These are phyloP conservation scores for Clarias macrocephalus DNA, from an alignment of 2,113 vertebrate genomes.

Conservation along the genomic window DNA sequence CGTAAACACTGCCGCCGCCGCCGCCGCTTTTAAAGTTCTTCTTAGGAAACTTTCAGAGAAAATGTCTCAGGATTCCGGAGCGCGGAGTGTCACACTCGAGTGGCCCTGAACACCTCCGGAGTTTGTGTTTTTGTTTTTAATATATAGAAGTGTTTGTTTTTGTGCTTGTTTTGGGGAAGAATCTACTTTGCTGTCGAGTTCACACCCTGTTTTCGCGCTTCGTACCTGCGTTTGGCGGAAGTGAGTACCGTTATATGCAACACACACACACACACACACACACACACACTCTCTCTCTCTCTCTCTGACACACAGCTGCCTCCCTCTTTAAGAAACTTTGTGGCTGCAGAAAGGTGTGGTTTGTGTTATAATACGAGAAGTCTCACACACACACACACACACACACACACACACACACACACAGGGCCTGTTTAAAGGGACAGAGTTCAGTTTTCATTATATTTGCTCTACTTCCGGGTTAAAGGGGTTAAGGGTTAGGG, in stretches of 20 bases:
- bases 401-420: background rate
- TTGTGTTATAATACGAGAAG: background rate
- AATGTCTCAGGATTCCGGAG: conserved; percentile 19
- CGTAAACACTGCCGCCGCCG: background rate
- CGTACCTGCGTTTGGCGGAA: conserved; percentile 35
- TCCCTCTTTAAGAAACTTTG: background rate
- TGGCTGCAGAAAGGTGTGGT: background rate
- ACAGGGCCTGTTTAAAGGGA: conserved; percentile 1
- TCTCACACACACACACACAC: background rate
- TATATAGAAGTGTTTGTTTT: background rate
- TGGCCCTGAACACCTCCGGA: conserved; percentile 21
- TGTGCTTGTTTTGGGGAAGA: background rate
- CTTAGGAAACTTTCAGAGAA: background rate
- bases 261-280: background rate
- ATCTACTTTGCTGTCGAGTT: conserved; percentile 18
- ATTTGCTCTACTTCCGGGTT: background rate
- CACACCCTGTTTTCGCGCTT: conserved; percentile 33
- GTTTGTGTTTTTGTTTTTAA: background rate
- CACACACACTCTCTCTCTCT: background rate
- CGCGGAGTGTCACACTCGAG: background rate
- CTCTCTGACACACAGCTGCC: background rate
- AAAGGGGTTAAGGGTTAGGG: too few relatives aligned
- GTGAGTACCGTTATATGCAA: conserved; percentile 47
- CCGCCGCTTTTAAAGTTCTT: background rate
- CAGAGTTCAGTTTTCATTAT: background rate